Base-by-base conservation (phyloP, 1,140 invertebrate species). In the Leptinotarsa texana region DNA sequence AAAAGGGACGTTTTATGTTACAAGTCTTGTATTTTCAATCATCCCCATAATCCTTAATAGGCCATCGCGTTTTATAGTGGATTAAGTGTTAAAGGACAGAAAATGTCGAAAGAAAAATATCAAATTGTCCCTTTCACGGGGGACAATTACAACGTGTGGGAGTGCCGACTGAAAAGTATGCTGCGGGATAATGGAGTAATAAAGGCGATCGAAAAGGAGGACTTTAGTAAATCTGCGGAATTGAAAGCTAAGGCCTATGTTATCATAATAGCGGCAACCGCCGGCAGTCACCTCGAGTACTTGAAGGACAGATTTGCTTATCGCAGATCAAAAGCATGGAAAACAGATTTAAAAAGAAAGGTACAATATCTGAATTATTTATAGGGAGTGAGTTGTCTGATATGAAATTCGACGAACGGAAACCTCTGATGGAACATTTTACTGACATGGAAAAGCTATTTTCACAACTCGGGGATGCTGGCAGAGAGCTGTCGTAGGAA, bases 311-410 rank as follows among this genome's bases (percentile, higher is more conserved):
- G n/a, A 57, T 57, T 15, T 57, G 49, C 49, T 15, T 57, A 15
- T n/a, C 8, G 17, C 5, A 57, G 57, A 69, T 42, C 17, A 4
- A 69, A 57, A 74, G 63, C 62, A 42, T 74, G 63, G 42, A 74
- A 63, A 18, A 69, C 1, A 74, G 62, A 18, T 74, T 74, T 47
- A 70, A 74, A 22, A 62, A 71, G 51, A 71, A 71, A 15, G 73
- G 73, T 22, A 65, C 68, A 15, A 13, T 66, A 24, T 67, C 63
- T 24, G 47, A 65, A 33, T 24, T 74, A 21, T 63, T 68, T 57
- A n/a, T 68, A 22, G 21, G 65, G 57, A 74, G 73, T 47, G 18
- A 67, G 15, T 74, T 68, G 27, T 49, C 17, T 2, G 51, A 74
- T 22, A 47, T 42, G 4, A 69, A 68, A 33, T 69, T 69, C 15